Percentiles rank a stretch among this genome's conserved stretches.
Conservation (phyloP, 2,113 vertebrate species). For the Equus przewalskii region DNA sequence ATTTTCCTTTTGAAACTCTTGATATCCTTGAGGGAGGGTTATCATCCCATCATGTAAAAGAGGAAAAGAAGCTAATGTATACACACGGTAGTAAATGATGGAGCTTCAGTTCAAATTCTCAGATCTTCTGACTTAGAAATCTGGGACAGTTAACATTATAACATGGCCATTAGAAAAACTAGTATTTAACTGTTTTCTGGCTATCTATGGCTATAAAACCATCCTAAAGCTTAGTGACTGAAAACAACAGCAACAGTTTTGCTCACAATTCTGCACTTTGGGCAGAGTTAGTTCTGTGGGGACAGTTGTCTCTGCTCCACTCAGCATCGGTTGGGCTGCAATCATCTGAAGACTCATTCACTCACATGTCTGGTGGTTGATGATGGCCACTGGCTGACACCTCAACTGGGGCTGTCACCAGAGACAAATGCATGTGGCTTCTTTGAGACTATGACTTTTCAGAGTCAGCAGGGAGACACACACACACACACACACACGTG, state of each 20-base stretch:
- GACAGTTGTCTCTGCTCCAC: not conserved
- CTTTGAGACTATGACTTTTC: not conserved
- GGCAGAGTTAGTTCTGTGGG: not conserved
- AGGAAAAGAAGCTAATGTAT: not conserved
- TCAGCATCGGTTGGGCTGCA: not conserved
- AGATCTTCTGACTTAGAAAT: slow-evolving; percentile 17
- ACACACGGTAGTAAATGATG: not conserved
- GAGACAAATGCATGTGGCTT: not conserved
- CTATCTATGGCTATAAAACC: not conserved
- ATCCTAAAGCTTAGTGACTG: not conserved
- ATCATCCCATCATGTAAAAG: not conserved
- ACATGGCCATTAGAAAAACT: not conserved
- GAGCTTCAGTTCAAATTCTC: not conserved
- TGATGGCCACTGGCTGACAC: no score
- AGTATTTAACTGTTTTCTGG: not conserved
- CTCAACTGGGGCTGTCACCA: not conserved
- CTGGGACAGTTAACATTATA: not conserved
- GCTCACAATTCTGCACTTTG: not conserved
- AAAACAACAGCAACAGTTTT: not conserved
- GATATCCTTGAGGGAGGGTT: not conserved
- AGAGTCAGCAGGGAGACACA: not conserved
- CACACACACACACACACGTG: not conserved
- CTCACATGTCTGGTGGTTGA: not conserved
- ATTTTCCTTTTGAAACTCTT: not conserved
- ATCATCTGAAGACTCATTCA: not conserved